Percentiles rank a stretch among this genome's conserved stretches.
Evolutionary conservation across 2,113 vertebrate genomes (phyloP).

Genomic region (Cisticola juncidis): DNA sequence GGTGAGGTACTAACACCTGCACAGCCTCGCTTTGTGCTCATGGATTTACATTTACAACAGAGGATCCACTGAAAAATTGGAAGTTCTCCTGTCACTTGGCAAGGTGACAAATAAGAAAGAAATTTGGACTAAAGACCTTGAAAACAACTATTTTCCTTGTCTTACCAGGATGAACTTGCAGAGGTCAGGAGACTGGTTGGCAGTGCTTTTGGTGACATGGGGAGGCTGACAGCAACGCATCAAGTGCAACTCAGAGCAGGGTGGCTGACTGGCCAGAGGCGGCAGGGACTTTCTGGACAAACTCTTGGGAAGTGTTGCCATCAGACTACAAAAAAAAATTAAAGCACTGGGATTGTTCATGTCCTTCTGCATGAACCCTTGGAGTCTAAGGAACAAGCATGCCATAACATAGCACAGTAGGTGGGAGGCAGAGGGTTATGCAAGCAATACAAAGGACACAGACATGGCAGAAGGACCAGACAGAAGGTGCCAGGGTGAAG

Average conservation of each 20-base stretch:
- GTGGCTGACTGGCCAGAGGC: not conserved
- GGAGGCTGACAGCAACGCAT: fast-evolving
- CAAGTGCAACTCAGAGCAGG: not conserved
- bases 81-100: not conserved
- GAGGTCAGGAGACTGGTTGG: not conserved
- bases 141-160: not conserved
- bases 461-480: not conserved
- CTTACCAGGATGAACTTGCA: not conserved
- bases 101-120: not conserved
- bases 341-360: not conserved
- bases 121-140: not conserved
- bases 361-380: not conserved
- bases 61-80: not conserved
- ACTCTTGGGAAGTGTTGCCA: not conserved
- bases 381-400: not conserved
- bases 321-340: not conserved
- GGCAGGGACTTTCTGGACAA: not conserved
- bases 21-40: not conserved
- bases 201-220: not conserved
- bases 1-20: not conserved
- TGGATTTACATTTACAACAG: not conserved
- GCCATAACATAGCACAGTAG: not conserved
- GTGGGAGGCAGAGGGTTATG: not conserved
- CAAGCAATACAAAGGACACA: not conserved
- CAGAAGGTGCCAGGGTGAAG: not conserved